Base-by-base conservation (phyloP, 2,113 vertebrate genomes). In the Cariama cristata region DNA sequence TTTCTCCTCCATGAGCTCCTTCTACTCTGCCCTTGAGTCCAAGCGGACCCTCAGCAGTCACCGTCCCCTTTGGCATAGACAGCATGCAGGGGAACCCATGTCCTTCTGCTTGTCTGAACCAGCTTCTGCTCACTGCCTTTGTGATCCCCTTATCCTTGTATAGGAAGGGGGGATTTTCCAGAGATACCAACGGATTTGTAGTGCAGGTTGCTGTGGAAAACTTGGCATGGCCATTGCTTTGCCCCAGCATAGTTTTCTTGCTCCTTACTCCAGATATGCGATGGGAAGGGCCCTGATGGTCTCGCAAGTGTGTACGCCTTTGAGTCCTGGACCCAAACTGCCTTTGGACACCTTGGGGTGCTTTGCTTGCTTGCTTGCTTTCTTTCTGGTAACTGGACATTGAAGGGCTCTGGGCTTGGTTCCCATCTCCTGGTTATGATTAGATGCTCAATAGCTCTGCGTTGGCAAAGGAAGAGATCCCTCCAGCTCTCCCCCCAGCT, bases 381-480 rank as follows among this genome's bases (percentile, higher is more conserved):
- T 79, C 33, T 52, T 50, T 3, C 20, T 62, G 28, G 14, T 42
- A 94, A 86, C n/a, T 42, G 83, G 66, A 42, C 75, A 74, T 1
- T 55, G 81, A 92, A 73, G 55, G 85, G 26, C 45, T 96, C 72
- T 86, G 88, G 94, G 90, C 88, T 92, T 40, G 58, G 22, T 92
- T 94, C 82, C 92, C 86, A 52, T 83, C 79, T 96, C 75, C 94
- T 95, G 94, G 85, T 94, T 96, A 49, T 93, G 90, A 97, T 96
- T 94, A 96, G 80, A 97, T 59, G 82, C 59, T 96, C 56, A 27
- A 88, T 42, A 89, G 73, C 64, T 52, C 66, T 83, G 59, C 67
- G 30, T n/a, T 90, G 92, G 75, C 90, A 88, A 71, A 83, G 59
- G 69, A 47, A 95, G 18, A 50, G 71, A 86, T 80, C 90, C 50